phyloP scores from a whole-genome alignment of 2,113 vertebrate genomes.

The Siniperca chuatsi region DNA sequence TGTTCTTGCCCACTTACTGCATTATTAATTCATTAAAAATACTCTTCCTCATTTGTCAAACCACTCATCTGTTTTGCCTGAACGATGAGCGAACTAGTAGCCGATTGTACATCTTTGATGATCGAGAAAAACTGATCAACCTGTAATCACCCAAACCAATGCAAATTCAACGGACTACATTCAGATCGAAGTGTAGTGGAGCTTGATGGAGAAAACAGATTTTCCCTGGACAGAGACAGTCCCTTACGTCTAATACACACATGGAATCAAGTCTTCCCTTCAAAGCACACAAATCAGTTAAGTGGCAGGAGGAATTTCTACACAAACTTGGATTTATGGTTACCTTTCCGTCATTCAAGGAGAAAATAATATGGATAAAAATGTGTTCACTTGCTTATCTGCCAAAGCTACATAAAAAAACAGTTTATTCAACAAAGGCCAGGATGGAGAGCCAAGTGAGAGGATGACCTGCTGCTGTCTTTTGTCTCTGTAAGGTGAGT shows the following conservation, averaged over 20 bases:
- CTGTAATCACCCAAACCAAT: not conserved
- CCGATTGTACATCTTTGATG: not conserved
- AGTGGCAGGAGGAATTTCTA: not conserved
- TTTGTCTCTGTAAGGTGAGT: conserved; percentile 14
- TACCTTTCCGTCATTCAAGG: not conserved
- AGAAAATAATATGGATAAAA: not conserved
- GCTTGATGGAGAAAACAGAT: not conserved
- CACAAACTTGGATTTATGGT: not conserved
- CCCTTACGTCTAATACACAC: not conserved
- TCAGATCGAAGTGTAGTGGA: conserved; percentile 14
- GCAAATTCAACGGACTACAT: conserved; percentile 7
- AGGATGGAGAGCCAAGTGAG: conserved; percentile 3
- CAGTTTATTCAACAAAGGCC: not conserved
- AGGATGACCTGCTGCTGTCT: not conserved
- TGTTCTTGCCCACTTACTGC: not conserved
- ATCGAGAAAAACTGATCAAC: not conserved
- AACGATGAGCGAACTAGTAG: conserved; percentile 1
- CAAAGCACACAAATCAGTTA: conserved; percentile 12
- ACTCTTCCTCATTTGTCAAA: not conserved
- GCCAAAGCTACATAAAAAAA: not conserved
- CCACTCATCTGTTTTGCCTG: not conserved
- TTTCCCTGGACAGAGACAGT: not conserved
- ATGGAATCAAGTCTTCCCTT: conserved; percentile 22
- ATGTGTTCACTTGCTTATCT: not conserved
- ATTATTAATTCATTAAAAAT: not conserved